Conservation (phyloP, 64 coral and sea anemone species). For the Hydrozoanthus tunicans region DNA sequence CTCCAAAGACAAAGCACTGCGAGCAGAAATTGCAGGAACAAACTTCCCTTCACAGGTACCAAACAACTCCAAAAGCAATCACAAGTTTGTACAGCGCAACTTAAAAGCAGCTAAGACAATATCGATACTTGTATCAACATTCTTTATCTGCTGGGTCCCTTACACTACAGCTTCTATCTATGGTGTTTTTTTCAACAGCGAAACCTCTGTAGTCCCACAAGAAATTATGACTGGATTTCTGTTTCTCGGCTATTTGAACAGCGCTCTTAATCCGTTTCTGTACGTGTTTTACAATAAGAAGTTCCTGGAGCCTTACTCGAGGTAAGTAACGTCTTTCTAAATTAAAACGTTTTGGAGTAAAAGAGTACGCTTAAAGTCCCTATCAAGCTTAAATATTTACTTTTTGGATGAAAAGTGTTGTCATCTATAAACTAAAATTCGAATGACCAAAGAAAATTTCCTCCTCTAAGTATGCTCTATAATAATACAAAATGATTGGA, state of each 20-base stretch:
- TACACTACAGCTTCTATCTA: conserved; percentile 62
- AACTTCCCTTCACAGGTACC: conserved; percentile 11
- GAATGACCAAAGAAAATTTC: too few species aligned
- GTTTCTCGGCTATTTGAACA: conserved; percentile 73
- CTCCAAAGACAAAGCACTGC: neutral
- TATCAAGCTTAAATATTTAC: neutral
- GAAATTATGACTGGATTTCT: conserved; percentile 43
- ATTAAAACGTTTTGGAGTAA: neutral
- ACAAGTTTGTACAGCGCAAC: conserved; percentile 59
- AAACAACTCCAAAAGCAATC: conserved; percentile 17
- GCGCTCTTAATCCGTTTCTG: conserved; percentile 79
- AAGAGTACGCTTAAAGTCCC: too few species aligned
- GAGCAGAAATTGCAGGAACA: neutral
- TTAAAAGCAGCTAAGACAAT: conserved; percentile 86
- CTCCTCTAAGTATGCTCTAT: too few species aligned
- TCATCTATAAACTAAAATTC: too few species aligned
- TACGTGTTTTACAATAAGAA: conserved; percentile 89
- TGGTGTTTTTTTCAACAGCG: neutral
- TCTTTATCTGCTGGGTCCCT: conserved; percentile 77
- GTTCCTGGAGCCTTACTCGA: conserved; percentile 70
- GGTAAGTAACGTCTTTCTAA: neutral
- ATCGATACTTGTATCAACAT: conserved; percentile 65
- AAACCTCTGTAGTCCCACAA: neutral
- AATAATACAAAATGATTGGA: too few species aligned
- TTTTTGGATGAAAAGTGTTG: too few species aligned